Percentiles rank a stretch among this genome's conserved stretches.
Evolutionary conservation across 2,888 invertebrate genomes (phyloP).

Genomic region (Muscina levida): DNA sequence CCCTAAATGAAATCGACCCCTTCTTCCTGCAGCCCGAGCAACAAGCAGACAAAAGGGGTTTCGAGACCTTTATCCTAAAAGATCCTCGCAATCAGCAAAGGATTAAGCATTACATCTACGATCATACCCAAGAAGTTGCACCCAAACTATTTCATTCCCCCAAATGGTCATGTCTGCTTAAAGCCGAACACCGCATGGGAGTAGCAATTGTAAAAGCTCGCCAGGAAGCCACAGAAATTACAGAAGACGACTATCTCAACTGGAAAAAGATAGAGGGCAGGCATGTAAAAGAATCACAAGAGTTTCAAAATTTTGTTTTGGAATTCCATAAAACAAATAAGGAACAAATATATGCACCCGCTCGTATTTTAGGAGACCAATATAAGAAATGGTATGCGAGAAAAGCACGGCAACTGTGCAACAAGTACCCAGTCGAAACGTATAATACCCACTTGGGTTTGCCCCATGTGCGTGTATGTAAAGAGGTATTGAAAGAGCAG

Average conservation of each 20-base stretch:
- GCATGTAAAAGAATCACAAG: constrained; percentile 68
- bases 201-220: constrained; percentile 69
- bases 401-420: constrained; percentile 54
- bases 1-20: constrained; percentile 72
- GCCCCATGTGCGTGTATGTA: constrained; percentile 71
- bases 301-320: constrained; percentile 69
- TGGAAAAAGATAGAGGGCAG: constrained; percentile 65
- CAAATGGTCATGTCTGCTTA: constrained; percentile 67
- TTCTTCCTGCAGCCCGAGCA: constrained; percentile 63
- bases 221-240: constrained; percentile 58
- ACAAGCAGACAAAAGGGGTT: constrained; percentile 13
- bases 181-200: constrained; percentile 71
- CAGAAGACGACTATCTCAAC: constrained; percentile 67
- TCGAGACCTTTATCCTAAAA: constrained; percentile 10
- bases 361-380: constrained; percentile 64
- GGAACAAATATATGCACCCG: constrained; percentile 69
- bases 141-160: constrained; percentile 68
- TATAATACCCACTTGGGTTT: constrained; percentile 73
- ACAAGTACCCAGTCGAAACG: constrained; percentile 49
- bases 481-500: constrained; percentile 52
- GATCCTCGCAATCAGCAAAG: constrained; percentile 73
- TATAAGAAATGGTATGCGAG: constrained; percentile 71
- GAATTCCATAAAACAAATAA: constrained; percentile 67
- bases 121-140: constrained; percentile 64
- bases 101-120: constrained; percentile 58